These are phyloP conservation scores for Ichneumoninae sp. DNA, from an alignment of 2,888 invertebrate genomes.

Conservation along the genomic window DNA sequence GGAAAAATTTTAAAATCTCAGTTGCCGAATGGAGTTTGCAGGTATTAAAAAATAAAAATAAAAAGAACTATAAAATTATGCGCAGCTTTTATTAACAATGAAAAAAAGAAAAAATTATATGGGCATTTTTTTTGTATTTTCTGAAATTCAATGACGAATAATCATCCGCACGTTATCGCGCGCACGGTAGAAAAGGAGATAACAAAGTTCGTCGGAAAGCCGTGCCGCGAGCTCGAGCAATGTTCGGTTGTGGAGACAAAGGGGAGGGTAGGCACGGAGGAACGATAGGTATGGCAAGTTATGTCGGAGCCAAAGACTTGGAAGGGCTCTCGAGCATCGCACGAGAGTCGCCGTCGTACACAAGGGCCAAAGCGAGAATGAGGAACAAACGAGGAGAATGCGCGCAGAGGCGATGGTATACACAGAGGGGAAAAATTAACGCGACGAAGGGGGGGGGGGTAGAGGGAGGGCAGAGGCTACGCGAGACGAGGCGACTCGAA, in stretches of 20 bases:
- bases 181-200: background rate
- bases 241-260: conserved; percentile 63
- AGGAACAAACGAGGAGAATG: conserved; percentile 24
- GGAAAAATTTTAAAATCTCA: too few relatives aligned
- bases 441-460: background rate
- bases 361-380: conserved; percentile 30
- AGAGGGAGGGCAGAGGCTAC: conserved; percentile 17
- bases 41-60: too few relatives aligned
- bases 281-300: conserved; percentile 60
- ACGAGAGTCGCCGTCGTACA: conserved; percentile 5
- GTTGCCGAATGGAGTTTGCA: too few relatives aligned
- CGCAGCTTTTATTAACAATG: too few relatives aligned
- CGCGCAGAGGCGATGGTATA: background rate
- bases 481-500: conserved; percentile 47
- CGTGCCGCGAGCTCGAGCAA: conserved; percentile 48
- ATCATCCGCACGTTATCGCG: background rate
- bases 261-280: conserved; percentile 49
- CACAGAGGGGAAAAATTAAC: conserved; percentile 12
- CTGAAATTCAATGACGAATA: too few relatives aligned
- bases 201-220: conserved; percentile 24
- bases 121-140: too few relatives aligned
- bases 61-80: too few relatives aligned
- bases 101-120: too few relatives aligned
- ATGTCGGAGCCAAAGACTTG: conserved; percentile 41
- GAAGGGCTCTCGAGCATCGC: conserved; percentile 52